Percentiles rank a stretch among this genome's conserved stretches.
These are phyloP conservation scores for Etia nguti DNA, from an alignment of 2,113 vertebrate species.

Conservation along the genomic window DNA sequence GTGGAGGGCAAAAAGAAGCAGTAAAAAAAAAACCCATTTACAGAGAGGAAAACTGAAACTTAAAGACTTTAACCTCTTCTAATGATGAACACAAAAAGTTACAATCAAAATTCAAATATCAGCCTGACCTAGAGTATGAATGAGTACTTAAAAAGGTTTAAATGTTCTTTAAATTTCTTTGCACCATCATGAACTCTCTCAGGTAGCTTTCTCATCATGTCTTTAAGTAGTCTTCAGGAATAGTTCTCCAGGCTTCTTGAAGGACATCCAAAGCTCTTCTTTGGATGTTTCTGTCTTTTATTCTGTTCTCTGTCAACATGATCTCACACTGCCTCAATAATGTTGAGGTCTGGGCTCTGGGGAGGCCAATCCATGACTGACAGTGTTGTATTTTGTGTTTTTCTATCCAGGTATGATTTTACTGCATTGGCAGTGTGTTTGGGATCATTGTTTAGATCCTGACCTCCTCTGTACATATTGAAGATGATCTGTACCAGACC, in stretches of 20 bases:
- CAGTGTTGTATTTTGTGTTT: not conserved
- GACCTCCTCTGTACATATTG: not conserved
- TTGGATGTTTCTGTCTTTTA: not conserved
- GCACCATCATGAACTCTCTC: not conserved
- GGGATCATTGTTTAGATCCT: not conserved
- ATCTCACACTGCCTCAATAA: not conserved
- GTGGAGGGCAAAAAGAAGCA: not conserved
- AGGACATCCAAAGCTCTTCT: not conserved
- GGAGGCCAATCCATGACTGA: not conserved
- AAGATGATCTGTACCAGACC: not conserved
- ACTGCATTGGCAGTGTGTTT: not conserved
- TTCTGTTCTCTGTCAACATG: not conserved
- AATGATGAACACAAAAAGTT: not conserved
- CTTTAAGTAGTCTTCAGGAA: not conserved
- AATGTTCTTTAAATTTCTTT: not conserved
- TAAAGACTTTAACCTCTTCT: not conserved
- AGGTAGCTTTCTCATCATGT: not conserved
- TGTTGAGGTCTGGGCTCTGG: not conserved
- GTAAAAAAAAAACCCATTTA: not conserved
- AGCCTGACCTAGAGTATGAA: not conserved
- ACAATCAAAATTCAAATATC: not conserved
- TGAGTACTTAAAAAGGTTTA: not conserved
- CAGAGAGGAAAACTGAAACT: not conserved
- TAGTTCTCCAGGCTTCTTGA: not conserved
- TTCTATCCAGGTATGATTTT: not conserved